Percentiles rank a stretch among this genome's conserved stretches.
These are phyloP conservation scores for Actinia equina DNA, from an alignment of 64 coral and sea anemone species.

Conservation along the genomic window DNA sequence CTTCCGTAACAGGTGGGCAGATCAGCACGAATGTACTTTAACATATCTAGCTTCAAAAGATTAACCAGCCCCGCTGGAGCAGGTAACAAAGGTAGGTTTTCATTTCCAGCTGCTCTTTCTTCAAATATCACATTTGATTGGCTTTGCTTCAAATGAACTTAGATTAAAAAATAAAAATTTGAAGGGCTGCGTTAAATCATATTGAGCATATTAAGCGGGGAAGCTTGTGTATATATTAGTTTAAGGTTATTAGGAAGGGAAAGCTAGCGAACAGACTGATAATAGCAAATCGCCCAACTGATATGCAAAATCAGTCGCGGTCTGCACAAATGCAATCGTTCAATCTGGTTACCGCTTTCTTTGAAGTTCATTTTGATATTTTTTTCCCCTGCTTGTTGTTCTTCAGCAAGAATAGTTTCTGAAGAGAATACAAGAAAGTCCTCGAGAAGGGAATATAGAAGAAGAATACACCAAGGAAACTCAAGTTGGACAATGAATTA, in stretches of 20 bases:
- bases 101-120: too few species aligned
- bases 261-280: background rate
- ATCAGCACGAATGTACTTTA: background rate
- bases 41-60: too few species aligned
- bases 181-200: background rate
- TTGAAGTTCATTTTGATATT: background rate
- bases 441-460: background rate
- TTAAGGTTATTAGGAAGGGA: background rate
- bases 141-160: background rate
- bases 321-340: background rate
- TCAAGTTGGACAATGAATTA: background rate
- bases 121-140: background rate
- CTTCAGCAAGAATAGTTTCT: background rate
- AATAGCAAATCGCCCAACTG: background rate
- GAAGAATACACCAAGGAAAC: too few species aligned
- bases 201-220: too few species aligned
- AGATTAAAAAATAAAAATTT: background rate
- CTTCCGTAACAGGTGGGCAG: background rate
- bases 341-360: background rate
- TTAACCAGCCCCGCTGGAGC: too few species aligned
- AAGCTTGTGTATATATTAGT: background rate
- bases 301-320: background rate
- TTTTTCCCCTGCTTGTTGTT: background rate
- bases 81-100: background rate
- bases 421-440: background rate